A percentile compares a stretch with the other conserved stretches of the same genome.
These are phyloP conservation scores for Hippocampus zosterae DNA, from an alignment of 2,113 vertebrate species.

Conservation along the genomic window DNA sequence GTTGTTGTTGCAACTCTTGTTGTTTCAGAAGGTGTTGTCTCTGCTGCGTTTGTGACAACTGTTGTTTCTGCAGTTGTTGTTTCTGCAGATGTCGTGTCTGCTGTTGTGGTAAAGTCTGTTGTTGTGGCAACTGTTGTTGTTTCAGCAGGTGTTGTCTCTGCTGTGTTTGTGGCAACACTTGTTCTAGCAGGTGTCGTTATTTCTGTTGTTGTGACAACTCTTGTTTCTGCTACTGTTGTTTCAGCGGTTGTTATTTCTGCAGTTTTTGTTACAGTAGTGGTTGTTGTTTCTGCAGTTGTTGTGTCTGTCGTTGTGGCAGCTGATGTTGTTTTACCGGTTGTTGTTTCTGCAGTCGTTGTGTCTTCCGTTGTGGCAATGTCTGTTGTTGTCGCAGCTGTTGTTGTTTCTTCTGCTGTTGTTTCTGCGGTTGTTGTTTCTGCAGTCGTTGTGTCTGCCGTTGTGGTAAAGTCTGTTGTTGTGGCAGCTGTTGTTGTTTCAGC, in stretches of 20 bases:
- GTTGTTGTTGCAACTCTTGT: no score
- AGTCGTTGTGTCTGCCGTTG: neutral
- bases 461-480: neutral
- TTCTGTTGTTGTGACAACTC: neutral
- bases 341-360: neutral
- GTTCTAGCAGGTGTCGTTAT: neutral
- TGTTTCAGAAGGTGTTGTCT: neutral
- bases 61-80: no score
- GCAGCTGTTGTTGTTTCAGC: neutral
- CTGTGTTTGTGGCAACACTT: neutral
- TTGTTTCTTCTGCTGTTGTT: neutral
- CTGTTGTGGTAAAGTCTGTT: no score
- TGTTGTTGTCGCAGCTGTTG: neutral
- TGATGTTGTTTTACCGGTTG: neutral
- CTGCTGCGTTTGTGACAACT: neutral
- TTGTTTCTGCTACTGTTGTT: neutral
- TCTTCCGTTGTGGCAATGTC: neutral
- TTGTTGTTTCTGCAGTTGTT: neutral
- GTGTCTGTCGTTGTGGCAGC: neutral
- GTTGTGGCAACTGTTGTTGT: neutral
- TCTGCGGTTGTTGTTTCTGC: neutral
- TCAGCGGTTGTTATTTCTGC: neutral
- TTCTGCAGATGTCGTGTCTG: no score
- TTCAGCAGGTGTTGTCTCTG: neutral
- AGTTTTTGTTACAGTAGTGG: neutral